Conservation (phyloP, 2,113 vertebrate species). For the Anhinga anhinga region DNA sequence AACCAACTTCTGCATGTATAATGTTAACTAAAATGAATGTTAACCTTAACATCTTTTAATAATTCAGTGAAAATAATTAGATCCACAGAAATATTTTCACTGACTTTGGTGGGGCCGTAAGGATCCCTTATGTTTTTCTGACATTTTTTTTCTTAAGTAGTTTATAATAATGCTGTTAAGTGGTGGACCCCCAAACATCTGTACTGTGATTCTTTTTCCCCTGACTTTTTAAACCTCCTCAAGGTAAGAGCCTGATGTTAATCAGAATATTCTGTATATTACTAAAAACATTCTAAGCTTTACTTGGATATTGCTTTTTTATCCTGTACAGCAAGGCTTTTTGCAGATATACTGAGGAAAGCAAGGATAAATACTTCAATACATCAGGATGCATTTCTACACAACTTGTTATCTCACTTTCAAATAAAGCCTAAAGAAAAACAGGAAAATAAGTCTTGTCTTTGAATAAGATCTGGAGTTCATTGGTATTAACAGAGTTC, state of each 20-base stretch:
- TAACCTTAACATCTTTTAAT: neutral
- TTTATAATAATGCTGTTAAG: neutral
- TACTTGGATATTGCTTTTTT: neutral
- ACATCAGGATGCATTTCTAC: neutral
- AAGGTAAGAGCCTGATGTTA: neutral
- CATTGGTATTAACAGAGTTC: neutral
- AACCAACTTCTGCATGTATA: neutral
- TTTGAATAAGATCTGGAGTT: neutral
- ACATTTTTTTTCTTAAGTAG: neutral
- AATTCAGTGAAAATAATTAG: neutral
- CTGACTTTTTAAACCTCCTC: neutral
- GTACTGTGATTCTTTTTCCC: neutral
- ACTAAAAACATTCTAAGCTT: neutral
- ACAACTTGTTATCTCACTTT: neutral
- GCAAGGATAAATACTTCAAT: neutral
- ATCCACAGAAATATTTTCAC: neutral
- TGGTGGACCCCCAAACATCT: neutral
- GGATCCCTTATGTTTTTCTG: neutral
- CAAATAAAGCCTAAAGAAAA: neutral
- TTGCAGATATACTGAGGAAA: neutral
- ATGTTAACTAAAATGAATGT: neutral
- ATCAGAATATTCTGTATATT: neutral
- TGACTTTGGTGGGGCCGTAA: fast-evolving
- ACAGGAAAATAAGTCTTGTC: neutral
- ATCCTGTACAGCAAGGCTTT: neutral